phyloP scores from a whole-genome alignment of 2,113 vertebrate species.

The Carollia perspicillata region DNA sequence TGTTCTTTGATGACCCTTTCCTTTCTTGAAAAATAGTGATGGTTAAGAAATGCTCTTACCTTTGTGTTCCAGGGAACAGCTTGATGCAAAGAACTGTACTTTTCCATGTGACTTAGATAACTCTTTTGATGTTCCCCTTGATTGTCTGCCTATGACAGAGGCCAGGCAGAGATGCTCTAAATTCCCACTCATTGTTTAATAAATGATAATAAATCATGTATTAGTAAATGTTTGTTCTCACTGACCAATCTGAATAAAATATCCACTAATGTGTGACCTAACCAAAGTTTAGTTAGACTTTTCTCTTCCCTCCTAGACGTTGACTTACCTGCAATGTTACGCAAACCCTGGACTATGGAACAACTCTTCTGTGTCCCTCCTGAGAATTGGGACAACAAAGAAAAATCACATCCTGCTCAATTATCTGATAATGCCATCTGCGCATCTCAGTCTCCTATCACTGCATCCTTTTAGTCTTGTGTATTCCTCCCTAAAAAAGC shows the following conservation, averaged over 20 bases:
- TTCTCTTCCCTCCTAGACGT: neutral
- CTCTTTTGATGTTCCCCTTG: neutral
- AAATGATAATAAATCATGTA: neutral
- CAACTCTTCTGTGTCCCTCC: neutral
- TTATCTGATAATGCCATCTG: neutral
- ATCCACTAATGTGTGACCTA: neutral
- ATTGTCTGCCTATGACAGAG: neutral
- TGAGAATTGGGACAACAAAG: neutral
- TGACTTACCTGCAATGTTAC: neutral
- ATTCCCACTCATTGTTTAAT: neutral
- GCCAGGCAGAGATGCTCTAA: neutral
- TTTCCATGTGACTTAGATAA: neutral
- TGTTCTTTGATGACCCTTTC: too few relatives aligned
- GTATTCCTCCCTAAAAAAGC: neutral
- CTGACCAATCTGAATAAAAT: neutral
- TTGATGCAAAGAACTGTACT: neutral
- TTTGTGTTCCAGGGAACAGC: neutral
- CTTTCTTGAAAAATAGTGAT: neutral
- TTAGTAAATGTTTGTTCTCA: neutral
- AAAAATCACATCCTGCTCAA: neutral
- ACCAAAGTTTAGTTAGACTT: neutral
- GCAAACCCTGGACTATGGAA: neutral
- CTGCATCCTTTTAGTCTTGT: neutral
- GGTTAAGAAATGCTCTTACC: neutral
- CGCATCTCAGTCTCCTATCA: neutral